Conservation (phyloP, 2,113 vertebrate genomes). For the Neotoma lepida region DNA sequence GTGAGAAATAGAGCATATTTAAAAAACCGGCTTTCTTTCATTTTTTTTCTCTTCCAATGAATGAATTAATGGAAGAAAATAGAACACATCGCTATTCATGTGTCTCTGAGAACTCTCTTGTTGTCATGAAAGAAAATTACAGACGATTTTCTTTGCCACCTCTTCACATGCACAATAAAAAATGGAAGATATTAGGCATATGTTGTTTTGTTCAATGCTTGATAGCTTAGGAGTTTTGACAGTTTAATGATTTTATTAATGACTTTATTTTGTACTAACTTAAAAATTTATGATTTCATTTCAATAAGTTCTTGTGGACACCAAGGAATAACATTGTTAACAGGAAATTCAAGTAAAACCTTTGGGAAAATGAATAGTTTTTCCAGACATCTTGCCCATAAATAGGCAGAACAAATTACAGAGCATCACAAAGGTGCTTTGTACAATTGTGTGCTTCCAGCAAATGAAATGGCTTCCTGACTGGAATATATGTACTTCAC, state of each 20-base stretch:
- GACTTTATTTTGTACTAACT: constrained; percentile 63
- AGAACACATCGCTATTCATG: not conserved
- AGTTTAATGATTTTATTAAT: constrained; percentile 73
- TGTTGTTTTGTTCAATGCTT: constrained; percentile 46
- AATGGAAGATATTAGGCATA: not conserved
- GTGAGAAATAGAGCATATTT: not conserved
- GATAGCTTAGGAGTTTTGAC: constrained; percentile 49
- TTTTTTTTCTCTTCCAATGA: constrained; percentile 25
- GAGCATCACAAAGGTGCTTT: not conserved
- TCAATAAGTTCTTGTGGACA: constrained; percentile 37
- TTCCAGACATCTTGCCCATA: not conserved
- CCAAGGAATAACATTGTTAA: constrained; percentile 36
- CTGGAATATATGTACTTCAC: not conserved
- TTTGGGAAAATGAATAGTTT: constrained; percentile 16
- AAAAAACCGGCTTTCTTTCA: constrained; percentile 17
- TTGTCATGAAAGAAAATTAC: constrained; percentile 13
- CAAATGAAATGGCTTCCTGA: not conserved
- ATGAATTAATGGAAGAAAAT: not conserved
- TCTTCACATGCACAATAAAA: constrained; percentile 12
- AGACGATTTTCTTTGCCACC: not conserved
- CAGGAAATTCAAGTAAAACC: constrained; percentile 54
- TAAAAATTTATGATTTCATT: constrained; percentile 65
- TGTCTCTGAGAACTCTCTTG: constrained; percentile 40
- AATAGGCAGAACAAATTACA: not conserved
- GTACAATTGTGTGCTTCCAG: not conserved